Percentiles rank a stretch among this genome's conserved stretches.
Evolutionary conservation across 2,888 invertebrate genomes (phyloP).

Genomic region (Tinea trinotella): DNA sequence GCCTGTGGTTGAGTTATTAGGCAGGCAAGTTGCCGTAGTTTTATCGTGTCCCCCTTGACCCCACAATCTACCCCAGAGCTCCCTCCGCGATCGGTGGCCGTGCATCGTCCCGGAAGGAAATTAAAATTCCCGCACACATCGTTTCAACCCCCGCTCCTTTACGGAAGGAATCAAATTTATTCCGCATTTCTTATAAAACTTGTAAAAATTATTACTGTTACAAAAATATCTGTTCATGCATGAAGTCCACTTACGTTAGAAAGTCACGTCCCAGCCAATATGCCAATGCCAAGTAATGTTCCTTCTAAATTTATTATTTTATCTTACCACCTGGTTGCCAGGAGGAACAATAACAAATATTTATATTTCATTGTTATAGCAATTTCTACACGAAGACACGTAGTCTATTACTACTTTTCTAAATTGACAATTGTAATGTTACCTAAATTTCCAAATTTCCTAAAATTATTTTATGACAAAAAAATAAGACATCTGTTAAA

Average conservation of each 20-base stretch:
- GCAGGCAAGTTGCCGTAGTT: conserved; percentile 17
- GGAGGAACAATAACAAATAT: conserved; percentile 1
- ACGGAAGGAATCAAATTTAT: conserved; percentile 18
- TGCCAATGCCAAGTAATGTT: conserved; percentile 13
- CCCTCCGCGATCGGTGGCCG: conserved; percentile 1
- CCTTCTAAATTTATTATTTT: conserved; percentile 10
- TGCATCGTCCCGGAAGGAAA: conserved; percentile 23
- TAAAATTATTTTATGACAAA: not conserved
- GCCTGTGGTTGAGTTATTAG: conserved; percentile 18
- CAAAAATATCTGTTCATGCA: conserved; percentile 2
- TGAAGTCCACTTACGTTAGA: conserved; percentile 3
- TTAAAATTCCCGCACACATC: conserved; percentile 24
- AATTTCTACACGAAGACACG: conserved; percentile 3
- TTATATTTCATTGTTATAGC: not conserved
- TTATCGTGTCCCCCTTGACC: conserved; percentile 16
- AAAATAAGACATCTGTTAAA: not conserved
- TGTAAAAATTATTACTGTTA: not conserved
- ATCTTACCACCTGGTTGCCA: conserved; percentile 4
- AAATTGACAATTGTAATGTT: too few species aligned
- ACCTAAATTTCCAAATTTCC: too few species aligned
- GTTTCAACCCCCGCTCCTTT: conserved; percentile 12
- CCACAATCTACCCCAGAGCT: not conserved
- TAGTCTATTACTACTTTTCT: not conserved
- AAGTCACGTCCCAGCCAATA: conserved; percentile 6
- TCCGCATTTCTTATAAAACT: conserved; percentile 13